A percentile compares a stretch with the other conserved stretches of the same genome.
phyloP scores from a whole-genome alignment of 2,113 vertebrate genomes.

The Lagopus leucura region DNA sequence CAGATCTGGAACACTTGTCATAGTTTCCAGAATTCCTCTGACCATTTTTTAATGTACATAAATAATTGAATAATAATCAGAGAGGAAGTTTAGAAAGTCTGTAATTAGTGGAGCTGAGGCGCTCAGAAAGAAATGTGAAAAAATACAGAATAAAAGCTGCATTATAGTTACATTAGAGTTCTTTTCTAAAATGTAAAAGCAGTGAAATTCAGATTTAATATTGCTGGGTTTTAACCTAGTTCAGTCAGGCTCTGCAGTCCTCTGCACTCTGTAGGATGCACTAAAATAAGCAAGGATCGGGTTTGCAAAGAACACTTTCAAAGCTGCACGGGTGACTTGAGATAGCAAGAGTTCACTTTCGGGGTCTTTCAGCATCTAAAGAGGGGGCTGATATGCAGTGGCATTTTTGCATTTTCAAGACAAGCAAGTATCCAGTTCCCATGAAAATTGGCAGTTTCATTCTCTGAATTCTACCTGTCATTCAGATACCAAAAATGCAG shows the following conservation, averaged over 20 bases:
- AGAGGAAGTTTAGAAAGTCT: slow-evolving; percentile 45
- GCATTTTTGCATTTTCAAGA: neutral
- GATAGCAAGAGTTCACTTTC: neutral
- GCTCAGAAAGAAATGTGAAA: slow-evolving; percentile 7
- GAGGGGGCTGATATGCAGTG: neutral
- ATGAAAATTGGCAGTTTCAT: neutral
- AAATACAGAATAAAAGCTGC: neutral
- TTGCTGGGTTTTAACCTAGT: slow-evolving; percentile 5
- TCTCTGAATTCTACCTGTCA: neutral
- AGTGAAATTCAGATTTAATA: slow-evolving; percentile 1
- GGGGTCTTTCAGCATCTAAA: neutral
- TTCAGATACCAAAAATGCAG: neutral
- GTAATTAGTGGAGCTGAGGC: slow-evolving; percentile 35
- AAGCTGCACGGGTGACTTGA: neutral
- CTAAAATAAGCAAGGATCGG: neutral
- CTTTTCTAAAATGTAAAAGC: neutral
- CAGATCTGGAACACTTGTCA: slow-evolving; percentile 49
- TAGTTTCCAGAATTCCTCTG: slow-evolving; percentile 24
- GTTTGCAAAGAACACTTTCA: neutral
- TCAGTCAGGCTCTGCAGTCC: slow-evolving; percentile 4
- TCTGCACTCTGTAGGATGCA: neutral
- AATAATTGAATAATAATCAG: slow-evolving; percentile 63
- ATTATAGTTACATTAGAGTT: slow-evolving; percentile 34
- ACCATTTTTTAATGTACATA: slow-evolving; percentile 52
- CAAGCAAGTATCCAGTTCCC: neutral